A percentile compares a stretch with the other conserved stretches of the same genome.
These are phyloP conservation scores for Allophyes oxyacanthae DNA, from an alignment of 2,888 invertebrate genomes.

Conservation along the genomic window DNA sequence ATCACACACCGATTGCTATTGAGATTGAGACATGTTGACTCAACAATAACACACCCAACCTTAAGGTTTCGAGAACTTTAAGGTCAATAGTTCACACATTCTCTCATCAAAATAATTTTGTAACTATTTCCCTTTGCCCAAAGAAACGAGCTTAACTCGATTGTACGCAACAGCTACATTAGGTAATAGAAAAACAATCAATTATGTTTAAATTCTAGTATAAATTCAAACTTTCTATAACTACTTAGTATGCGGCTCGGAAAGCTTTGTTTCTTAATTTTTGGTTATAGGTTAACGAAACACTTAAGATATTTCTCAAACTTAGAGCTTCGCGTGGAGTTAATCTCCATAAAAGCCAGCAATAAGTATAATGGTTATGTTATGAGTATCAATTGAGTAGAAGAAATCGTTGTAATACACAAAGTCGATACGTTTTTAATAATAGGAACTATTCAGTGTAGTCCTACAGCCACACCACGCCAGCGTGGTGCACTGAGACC, in stretches of 20 bases:
- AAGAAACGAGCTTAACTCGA: constrained; percentile 2
- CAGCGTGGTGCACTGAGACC: too few relatives aligned
- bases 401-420: not conserved
- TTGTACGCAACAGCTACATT: constrained; percentile 11
- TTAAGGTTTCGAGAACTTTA: not conserved
- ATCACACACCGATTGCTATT: not conserved
- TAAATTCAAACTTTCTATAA: constrained; percentile 6
- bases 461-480: too few relatives aligned
- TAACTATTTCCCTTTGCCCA: constrained; percentile 38
- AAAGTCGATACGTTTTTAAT: not conserved
- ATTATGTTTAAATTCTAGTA: constrained; percentile 14
- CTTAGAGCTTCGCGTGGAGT: not conserved
- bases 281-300: constrained; percentile 11
- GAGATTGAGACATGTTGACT: constrained; percentile 13
- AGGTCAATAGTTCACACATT: constrained; percentile 43
- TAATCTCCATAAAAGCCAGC: not conserved
- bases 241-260: constrained; percentile 9
- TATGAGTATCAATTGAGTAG: not conserved
- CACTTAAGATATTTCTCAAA: constrained; percentile 19
- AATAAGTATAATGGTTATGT: too few relatives aligned
- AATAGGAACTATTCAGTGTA: too few relatives aligned
- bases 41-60: constrained; percentile 16
- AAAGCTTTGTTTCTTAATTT: constrained; percentile 33
- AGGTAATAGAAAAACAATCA: constrained; percentile 32
- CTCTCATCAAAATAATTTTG: constrained; percentile 42